These are phyloP conservation scores for Carterocephalus palaemon DNA, from an alignment of 2,888 invertebrate genomes.

Conservation along the genomic window DNA sequence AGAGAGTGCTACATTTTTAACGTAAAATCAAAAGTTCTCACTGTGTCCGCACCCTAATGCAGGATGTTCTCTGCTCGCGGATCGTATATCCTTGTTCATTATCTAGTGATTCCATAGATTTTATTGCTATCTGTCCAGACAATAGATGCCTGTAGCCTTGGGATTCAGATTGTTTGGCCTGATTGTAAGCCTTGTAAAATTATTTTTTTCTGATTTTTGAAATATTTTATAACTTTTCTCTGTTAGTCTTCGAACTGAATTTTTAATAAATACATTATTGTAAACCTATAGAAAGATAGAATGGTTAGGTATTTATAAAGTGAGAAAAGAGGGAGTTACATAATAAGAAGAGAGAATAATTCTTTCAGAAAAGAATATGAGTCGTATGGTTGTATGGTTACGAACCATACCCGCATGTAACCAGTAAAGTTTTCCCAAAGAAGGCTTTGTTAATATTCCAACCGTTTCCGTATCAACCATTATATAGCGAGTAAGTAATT, in stretches of 20 bases:
- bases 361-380: too few relatives aligned
- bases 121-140: conserved; percentile 46
- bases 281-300: too few relatives aligned
- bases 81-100: conserved; percentile 61
- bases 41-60: conserved; percentile 14
- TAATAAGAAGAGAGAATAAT: too few relatives aligned
- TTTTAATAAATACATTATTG: too few relatives aligned
- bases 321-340: too few relatives aligned
- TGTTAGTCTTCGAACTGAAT: too few relatives aligned
- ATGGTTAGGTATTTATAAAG: too few relatives aligned
- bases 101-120: conserved; percentile 51
- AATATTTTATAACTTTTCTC: background rate
- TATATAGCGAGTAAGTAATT: conserved; percentile 28
- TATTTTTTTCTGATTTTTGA: background rate
- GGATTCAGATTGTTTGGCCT: conserved; percentile 34
- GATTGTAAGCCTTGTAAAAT: conserved; percentile 14
- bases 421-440: background rate
- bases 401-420: too few relatives aligned
- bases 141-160: conserved; percentile 38
- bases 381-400: too few relatives aligned
- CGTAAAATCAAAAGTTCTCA: background rate
- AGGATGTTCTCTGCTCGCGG: conserved; percentile 20
- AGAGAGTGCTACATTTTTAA: too few relatives aligned
- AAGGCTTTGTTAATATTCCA: conserved; percentile 7
- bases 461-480: conserved; percentile 8